Evolutionary conservation across 2,888 invertebrate species (phyloP), one percentile per base, ranked within the genome.

Genomic region (Drosophila ustulata): DNA sequence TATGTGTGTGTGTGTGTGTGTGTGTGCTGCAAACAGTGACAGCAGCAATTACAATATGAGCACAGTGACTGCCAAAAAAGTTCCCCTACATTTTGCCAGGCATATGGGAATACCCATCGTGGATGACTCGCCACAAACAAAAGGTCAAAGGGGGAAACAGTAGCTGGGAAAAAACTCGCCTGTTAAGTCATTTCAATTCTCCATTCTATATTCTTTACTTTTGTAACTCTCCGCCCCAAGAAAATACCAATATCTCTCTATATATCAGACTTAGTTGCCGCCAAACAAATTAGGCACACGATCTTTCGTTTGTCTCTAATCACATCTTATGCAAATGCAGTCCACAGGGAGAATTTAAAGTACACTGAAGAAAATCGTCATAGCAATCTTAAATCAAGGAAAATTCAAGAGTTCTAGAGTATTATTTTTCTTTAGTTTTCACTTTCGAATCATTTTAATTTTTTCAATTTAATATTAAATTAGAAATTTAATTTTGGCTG

Each of bases 31-130:
- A 68, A 69, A 56, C 71, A 66, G n/a, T 45, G 34, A 52, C 23
- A 32, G 52, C 45, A 71, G 52, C 52, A 66, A 72, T 77, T 77
- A 76, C 71, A 70, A 63, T 63, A 18, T 63, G 64, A 59, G 39
- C 43, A 46, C 37, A 58, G 55, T 39, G 32, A 72, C 25, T 61
- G 73, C 57, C 61, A 58, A 30, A 63, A 76, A 74, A 28, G 56
- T 51, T 78, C 41, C 78, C 53, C 78, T 73, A 43, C 53, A 53
- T 30, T 18, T 23, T 2, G 13, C 6, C 23, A 0, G 52, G 56
- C 39, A 57, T 72, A 18, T 23, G 45, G 45, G 46, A 41, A 49
- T 46, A 1, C 7, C 23, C 72, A 57, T 3, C 9, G 9, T 23
- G 13, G n/a, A 23, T 56, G 77, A 30, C 18, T 23, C 55, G 23